Evolutionary conservation across 2,888 invertebrate species (phyloP).

Genomic region (Sturmia bella): DNA sequence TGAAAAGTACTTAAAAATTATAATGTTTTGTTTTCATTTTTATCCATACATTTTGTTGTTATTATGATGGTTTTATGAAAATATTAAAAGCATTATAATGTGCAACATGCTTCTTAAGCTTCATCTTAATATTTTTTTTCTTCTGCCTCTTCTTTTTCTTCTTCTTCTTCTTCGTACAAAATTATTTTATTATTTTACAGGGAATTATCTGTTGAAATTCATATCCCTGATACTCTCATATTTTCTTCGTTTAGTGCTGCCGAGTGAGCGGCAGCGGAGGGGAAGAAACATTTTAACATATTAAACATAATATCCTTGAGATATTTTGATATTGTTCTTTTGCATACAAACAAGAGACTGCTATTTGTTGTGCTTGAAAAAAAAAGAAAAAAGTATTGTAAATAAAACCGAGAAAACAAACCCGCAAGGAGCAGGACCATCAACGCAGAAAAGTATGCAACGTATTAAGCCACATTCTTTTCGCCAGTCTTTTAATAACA

Average conservation of each 20-base stretch:
- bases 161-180: slow-evolving; percentile 24
- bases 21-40: slow-evolving; percentile 55
- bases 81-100: slow-evolving; percentile 70
- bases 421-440: slow-evolving; percentile 40
- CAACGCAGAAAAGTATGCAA: slow-evolving; percentile 73
- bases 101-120: slow-evolving; percentile 62
- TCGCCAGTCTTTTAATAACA: slow-evolving; percentile 49
- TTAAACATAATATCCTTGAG: slow-evolving; percentile 79
- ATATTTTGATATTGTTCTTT: slow-evolving; percentile 75
- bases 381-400: not conserved
- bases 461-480: slow-evolving; percentile 66
- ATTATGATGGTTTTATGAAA: slow-evolving; percentile 64
- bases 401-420: slow-evolving; percentile 38
- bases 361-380: slow-evolving; percentile 55
- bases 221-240: slow-evolving; percentile 66
- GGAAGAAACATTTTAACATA: slow-evolving; percentile 71
- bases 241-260: slow-evolving; percentile 54
- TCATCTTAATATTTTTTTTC: slow-evolving; percentile 29
- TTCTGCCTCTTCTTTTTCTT: not conserved
- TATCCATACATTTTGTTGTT: slow-evolving; percentile 41
- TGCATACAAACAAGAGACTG: slow-evolving; percentile 74
- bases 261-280: slow-evolving; percentile 1
- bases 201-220: slow-evolving; percentile 76
- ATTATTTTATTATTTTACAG: slow-evolving; percentile 74
- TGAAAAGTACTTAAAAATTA: slow-evolving; percentile 69